A percentile compares a stretch with the other conserved stretches of the same genome.
phyloP scores from a whole-genome alignment of 2,113 vertebrate species.

The Vicugna pacos region DNA sequence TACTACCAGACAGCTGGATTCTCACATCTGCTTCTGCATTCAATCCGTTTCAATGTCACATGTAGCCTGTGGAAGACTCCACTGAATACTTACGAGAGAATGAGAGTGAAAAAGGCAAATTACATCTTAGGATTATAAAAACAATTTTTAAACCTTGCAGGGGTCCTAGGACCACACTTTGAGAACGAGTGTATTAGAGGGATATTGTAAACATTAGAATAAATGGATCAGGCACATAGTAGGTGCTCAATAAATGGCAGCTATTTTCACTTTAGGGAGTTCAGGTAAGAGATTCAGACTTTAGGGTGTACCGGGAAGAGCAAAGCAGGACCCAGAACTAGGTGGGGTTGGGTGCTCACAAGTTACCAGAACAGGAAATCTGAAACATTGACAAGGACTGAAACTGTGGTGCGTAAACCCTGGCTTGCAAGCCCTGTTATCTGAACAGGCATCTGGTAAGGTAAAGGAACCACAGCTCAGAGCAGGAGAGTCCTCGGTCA shows the following conservation, averaged over 20 bases:
- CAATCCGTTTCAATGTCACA: not conserved
- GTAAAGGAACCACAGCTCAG: not conserved
- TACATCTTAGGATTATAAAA: not conserved
- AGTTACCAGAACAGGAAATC: not conserved
- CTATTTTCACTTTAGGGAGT: not conserved
- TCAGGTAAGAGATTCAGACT: not conserved
- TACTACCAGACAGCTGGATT: not conserved
- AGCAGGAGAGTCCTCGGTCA: not conserved
- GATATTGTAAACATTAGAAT: not conserved
- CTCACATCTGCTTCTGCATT: not conserved
- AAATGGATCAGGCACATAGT: not conserved
- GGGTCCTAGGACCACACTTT: constrained; percentile 43
- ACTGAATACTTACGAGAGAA: not conserved
- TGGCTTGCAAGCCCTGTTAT: not conserved
- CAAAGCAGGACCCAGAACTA: not conserved
- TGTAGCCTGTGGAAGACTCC: not conserved
- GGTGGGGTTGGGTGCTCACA: not conserved
- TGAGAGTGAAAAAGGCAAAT: constrained; percentile 15
- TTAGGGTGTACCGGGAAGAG: not conserved
- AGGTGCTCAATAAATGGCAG: constrained; percentile 24
- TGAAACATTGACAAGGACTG: not conserved
- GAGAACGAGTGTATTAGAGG: constrained; percentile 18
- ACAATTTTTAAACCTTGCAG: not conserved
- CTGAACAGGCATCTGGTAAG: not conserved
- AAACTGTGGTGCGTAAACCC: not conserved